phyloP scores from a whole-genome alignment of 2,113 vertebrate species.

The Lagenorhynchus albirostris region DNA sequence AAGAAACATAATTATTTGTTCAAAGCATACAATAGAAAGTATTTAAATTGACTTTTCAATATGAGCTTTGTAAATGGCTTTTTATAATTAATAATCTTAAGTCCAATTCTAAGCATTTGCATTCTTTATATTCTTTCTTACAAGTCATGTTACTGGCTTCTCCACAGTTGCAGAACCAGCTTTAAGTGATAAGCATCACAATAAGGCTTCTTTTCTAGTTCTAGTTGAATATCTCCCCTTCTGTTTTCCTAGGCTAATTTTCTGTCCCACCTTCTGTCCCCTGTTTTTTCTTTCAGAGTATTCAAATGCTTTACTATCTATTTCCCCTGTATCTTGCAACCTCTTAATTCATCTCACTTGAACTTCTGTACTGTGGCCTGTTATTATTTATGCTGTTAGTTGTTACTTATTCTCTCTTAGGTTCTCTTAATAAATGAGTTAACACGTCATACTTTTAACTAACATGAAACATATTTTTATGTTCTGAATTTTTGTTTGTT shows the following conservation, averaged over 20 bases:
- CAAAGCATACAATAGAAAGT: background rate
- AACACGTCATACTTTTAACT: background rate
- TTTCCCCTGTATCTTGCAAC: background rate
- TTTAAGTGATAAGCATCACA: background rate
- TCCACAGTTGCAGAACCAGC: background rate
- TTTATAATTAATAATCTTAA: background rate
- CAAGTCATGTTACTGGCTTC: background rate
- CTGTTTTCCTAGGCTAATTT: background rate
- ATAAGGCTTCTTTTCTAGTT: background rate
- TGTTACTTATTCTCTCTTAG: background rate
- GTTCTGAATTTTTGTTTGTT: background rate
- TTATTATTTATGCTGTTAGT: background rate
- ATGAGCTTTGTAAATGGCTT: background rate
- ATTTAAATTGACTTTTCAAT: background rate
- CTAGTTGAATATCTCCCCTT: background rate
- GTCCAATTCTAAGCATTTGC: background rate
- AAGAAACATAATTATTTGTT: background rate
- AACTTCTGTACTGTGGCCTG: background rate
- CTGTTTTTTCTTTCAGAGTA: background rate
- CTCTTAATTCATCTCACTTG: background rate
- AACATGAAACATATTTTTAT: conserved; percentile 8
- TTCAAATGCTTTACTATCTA: background rate
- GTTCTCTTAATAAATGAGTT: background rate
- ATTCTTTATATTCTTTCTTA: background rate
- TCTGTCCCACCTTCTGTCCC: background rate